These are phyloP conservation scores for Paedocypris sp. DNA, from an alignment of 2,113 vertebrate genomes.

Conservation along the genomic window DNA sequence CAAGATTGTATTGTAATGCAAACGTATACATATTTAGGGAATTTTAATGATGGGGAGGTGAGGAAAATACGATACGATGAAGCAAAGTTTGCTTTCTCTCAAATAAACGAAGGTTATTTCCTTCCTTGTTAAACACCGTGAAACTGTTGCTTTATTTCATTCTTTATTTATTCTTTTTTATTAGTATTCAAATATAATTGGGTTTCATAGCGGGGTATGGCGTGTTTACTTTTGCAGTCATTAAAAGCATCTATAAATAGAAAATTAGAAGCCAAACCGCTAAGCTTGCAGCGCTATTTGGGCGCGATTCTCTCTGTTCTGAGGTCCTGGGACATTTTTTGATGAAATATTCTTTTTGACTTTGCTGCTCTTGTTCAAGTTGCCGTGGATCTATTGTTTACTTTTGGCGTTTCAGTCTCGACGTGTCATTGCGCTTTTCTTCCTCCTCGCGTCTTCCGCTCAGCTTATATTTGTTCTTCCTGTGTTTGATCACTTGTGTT, in stretches of 20 bases:
- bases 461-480: slow-evolving; percentile 42
- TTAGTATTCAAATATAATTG: slow-evolving; percentile 64
- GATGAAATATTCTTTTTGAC: slow-evolving; percentile 58
- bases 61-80: not conserved
- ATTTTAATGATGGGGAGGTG: slow-evolving; percentile 32
- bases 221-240: slow-evolving; percentile 58
- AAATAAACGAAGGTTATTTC: slow-evolving; percentile 57
- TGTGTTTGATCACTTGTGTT: slow-evolving; percentile 57
- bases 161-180: slow-evolving; percentile 26
- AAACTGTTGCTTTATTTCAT: slow-evolving; percentile 36
- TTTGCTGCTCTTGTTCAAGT: slow-evolving; percentile 53
- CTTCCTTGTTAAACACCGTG: slow-evolving; percentile 31
- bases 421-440: slow-evolving; percentile 1
- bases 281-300: slow-evolving; percentile 39
- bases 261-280: slow-evolving; percentile 59
- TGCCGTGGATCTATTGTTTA: slow-evolving; percentile 48
- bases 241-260: slow-evolving; percentile 69
- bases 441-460: slow-evolving; percentile 52
- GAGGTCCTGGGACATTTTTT: slow-evolving; percentile 47
- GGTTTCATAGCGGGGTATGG: slow-evolving; percentile 43
- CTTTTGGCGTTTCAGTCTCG: slow-evolving; percentile 52
- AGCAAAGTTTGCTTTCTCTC: slow-evolving; percentile 19
- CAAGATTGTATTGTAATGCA: slow-evolving; percentile 47
- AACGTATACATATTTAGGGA: slow-evolving; percentile 47
- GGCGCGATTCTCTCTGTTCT: slow-evolving; percentile 35